Conservation (phyloP, 2,888 invertebrate genomes). For the Palloptera scutellata region DNA sequence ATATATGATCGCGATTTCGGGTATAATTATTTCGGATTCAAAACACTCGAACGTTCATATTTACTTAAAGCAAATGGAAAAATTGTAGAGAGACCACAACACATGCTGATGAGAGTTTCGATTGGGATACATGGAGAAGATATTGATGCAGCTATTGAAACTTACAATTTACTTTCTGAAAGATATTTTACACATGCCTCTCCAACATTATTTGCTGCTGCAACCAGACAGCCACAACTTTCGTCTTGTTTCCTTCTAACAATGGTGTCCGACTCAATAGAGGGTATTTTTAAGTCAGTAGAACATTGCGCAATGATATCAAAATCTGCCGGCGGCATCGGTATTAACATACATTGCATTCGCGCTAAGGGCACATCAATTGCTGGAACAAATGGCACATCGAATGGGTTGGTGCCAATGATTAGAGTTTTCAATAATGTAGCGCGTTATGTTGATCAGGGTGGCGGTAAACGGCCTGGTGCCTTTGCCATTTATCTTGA, state of each 20-base stretch:
- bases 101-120: constrained; percentile 97
- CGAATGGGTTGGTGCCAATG: constrained; percentile 97
- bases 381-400: constrained; percentile 91
- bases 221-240: constrained; percentile 88
- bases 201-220: constrained; percentile 96
- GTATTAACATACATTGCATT: constrained; percentile 94
- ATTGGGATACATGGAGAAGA: constrained; percentile 96
- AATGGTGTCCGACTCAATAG: constrained; percentile 94
- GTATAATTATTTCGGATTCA: constrained; percentile 99
- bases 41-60: constrained; percentile 96
- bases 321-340: constrained; percentile 97
- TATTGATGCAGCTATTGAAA: constrained; percentile 91
- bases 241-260: constrained; percentile 96
- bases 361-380: constrained; percentile 91
- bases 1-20: constrained; percentile 96
- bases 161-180: constrained; percentile 94
- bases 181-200: constrained; percentile 98
- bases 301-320: constrained; percentile 95
- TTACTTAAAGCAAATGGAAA: constrained; percentile 89
- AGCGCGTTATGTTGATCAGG: constrained; percentile 96
- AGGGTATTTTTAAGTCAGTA: constrained; percentile 92
- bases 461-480: constrained; percentile 96
- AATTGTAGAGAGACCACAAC: constrained; percentile 96
- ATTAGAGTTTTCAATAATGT: constrained; percentile 94
- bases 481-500: constrained; percentile 98